These are phyloP conservation scores for Benthosema pterotum DNA, from an alignment of 2,797 vertebrate species.

Conservation along the genomic window DNA sequence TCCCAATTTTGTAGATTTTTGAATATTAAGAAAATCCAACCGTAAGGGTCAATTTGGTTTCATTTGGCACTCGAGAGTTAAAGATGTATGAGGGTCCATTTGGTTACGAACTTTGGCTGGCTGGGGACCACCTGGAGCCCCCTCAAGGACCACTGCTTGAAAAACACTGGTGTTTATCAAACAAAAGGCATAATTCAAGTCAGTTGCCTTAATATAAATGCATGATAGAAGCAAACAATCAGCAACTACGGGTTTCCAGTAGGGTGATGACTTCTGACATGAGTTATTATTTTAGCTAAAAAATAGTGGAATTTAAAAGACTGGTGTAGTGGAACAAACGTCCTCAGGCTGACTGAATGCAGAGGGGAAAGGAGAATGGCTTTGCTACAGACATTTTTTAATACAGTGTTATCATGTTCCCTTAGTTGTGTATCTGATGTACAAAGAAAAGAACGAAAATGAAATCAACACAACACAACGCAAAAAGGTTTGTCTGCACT, in stretches of 20 bases:
- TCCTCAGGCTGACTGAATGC: constrained; percentile 1
- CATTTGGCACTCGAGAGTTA: too few species aligned
- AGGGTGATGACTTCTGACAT: constrained; percentile 5
- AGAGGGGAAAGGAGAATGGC: constrained; percentile 1
- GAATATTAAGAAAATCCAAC: too few species aligned
- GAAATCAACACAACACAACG: neutral
- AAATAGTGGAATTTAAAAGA: constrained; percentile 10
- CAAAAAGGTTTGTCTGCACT: neutral
- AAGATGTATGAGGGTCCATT: too few species aligned
- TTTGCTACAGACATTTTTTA: neutral
- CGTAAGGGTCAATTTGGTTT: too few species aligned
- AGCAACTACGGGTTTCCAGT: constrained; percentile 12
- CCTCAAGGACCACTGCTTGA: too few species aligned
- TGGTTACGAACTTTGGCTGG: too few species aligned
- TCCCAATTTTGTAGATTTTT: too few species aligned
- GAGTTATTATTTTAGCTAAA: constrained; percentile 8
- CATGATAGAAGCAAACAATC: constrained; percentile 1
- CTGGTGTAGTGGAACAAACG: constrained; percentile 9
- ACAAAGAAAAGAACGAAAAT: constrained; percentile 1
- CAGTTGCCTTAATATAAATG: constrained; percentile 11
- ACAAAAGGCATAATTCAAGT: constrained; percentile 22
- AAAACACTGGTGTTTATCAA: too few species aligned
- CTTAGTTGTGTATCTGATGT: constrained; percentile 3
- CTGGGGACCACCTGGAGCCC: too few species aligned
- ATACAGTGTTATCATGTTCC: neutral